phyloP scores from a whole-genome alignment of 2,888 invertebrate genomes.

The Cremastobaeus sp. region DNA sequence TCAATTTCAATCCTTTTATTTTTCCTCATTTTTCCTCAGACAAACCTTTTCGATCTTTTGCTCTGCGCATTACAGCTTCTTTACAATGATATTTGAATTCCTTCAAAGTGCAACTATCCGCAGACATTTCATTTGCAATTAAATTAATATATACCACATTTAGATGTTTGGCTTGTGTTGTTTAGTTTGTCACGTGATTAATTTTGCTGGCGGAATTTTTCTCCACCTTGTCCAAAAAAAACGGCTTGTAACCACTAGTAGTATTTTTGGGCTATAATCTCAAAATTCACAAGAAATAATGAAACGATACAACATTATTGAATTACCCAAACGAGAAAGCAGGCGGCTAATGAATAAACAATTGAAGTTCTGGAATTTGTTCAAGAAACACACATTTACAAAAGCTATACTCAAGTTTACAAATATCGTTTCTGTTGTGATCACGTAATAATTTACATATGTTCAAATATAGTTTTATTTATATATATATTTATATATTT shows the following conservation, averaged over 20 bases:
- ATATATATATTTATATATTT: too few relatives aligned
- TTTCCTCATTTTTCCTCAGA: constrained; percentile 44
- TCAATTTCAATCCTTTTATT: constrained; percentile 61
- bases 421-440: constrained; percentile 16
- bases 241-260: constrained; percentile 77
- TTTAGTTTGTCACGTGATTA: constrained; percentile 16
- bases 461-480: too few relatives aligned
- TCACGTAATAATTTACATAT: constrained; percentile 53
- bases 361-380: constrained; percentile 20
- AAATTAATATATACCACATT: constrained; percentile 26
- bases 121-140: constrained; percentile 24
- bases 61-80: constrained; percentile 27
- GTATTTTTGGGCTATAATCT: constrained; percentile 77
- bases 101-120: constrained; percentile 24
- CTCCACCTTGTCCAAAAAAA: constrained; percentile 62
- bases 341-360: constrained; percentile 40
- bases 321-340: constrained; percentile 49
- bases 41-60: constrained; percentile 53
- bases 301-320: constrained; percentile 50
- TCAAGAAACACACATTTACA: constrained; percentile 32
- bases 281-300: constrained; percentile 63
- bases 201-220: constrained; percentile 1
- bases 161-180: constrained; percentile 30
- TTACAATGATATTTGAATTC: constrained; percentile 24
- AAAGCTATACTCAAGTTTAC: constrained; percentile 26